Evolutionary conservation across 2,888 invertebrate genomes (phyloP), one percentile per base, ranked within the genome.

Genomic region (Chironomus riparius): DNA sequence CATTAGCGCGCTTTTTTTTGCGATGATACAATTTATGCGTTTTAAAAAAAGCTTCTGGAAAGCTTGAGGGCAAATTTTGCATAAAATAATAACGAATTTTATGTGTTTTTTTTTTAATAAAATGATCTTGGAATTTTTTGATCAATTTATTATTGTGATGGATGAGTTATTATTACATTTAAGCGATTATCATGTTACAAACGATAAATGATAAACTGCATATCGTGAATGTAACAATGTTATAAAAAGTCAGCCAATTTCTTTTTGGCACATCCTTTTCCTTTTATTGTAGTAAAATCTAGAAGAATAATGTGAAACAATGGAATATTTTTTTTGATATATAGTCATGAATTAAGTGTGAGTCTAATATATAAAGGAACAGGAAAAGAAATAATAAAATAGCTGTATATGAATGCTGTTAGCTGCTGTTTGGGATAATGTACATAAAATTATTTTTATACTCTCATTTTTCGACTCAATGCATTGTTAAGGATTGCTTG

Each of bases 171-270:
- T 50, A 50, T 50, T 50, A 18, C 56, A 15, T 18, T 56, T 18
- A 56, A 56, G 56, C 56, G 56, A 56, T 56, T 18, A 18, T 56
- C 15, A 15, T 65, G 65, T 13, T 65, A 24, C 10, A 65, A 65
- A 24, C 65, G 65, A 24, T 18, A 65, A 21, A 24, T 65, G 65
- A 65, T 22, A 65, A 24, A 13, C 65, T 24, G 22, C 24, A 65
- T 65, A 22, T 65, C 65, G 21, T 24, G 24, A 21, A 21, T 65
- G 13, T 65, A 65, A 47, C 62, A 62, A 62, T 74, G 74, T 74
- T 74, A 74, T 74, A 74, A 68, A 68, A 74, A 74, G 68, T 74
- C 74, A 47, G 74, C 74, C 74, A 74, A 74, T 74, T 74, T 74
- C 68, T 74, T 74, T 68, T 74, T 74, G 47, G 62, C 74, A 74